phyloP scores from a whole-genome alignment of 2,888 invertebrate genomes.

The Uropetala carovei region DNA sequence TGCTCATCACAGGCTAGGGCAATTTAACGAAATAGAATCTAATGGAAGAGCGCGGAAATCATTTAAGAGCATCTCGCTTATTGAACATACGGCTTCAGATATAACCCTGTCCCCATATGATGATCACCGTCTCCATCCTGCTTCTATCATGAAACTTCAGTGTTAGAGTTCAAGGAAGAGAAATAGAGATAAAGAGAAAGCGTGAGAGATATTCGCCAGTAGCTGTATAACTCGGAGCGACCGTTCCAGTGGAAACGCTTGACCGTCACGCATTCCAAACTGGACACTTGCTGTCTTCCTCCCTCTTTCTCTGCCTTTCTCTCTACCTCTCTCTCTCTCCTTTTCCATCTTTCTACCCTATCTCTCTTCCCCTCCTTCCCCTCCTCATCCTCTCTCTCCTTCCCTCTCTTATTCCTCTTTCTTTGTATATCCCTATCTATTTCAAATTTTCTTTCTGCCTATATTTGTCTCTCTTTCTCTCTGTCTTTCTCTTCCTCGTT shows the following conservation, averaged over 20 bases:
- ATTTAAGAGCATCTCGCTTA: neutral
- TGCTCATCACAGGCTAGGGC: no score
- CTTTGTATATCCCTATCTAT: neutral
- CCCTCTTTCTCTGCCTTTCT: neutral
- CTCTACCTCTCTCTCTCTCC: no score
- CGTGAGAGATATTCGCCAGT: neutral
- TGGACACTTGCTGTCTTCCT: slow-evolving; percentile 21
- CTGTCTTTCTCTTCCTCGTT: neutral
- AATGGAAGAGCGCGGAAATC: neutral
- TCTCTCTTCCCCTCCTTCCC: neutral
- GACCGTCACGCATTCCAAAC: slow-evolving; percentile 55
- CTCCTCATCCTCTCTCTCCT: neutral
- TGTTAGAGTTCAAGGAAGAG: neutral
- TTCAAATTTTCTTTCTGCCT: neutral
- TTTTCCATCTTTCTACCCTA: neutral
- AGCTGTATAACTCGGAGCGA: neutral
- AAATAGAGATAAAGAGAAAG: neutral
- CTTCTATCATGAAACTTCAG: neutral
- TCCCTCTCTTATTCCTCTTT: neutral
- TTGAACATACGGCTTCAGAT: neutral
- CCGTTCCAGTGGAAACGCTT: slow-evolving; percentile 37
- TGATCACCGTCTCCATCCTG: neutral
- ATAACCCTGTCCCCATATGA: neutral
- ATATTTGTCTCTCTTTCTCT: neutral
- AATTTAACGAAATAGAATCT: no score